These are phyloP conservation scores for Myrmophylax atrothorax DNA, from an alignment of 2,113 vertebrate genomes.

Conservation along the genomic window DNA sequence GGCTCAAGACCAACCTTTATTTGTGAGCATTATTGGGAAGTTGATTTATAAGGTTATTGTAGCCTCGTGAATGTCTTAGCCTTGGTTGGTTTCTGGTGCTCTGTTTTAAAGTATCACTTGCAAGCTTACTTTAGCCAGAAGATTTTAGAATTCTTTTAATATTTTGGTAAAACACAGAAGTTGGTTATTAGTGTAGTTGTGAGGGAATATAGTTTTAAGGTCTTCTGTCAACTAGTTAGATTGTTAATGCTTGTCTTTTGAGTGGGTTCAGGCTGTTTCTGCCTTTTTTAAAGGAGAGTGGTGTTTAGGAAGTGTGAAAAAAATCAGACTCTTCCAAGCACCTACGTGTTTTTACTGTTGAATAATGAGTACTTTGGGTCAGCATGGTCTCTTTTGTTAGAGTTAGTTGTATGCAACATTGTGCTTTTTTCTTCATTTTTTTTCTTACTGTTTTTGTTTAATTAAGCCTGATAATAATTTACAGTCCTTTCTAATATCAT, in stretches of 20 bases:
- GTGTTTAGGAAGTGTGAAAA: not conserved
- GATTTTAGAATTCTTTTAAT: not conserved
- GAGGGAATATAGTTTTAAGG: not conserved
- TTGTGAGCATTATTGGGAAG: not conserved
- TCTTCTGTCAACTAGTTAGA: not conserved
- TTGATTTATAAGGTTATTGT: not conserved
- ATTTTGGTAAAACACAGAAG: not conserved
- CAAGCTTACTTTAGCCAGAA: not conserved
- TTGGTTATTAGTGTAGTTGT: not conserved
- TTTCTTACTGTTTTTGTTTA: not conserved
- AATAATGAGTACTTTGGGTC: not conserved
- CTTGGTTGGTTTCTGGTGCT: not conserved
- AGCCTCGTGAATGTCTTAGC: not conserved
- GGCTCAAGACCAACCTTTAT: not conserved
- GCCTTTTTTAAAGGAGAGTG: not conserved
- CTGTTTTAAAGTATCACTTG: not conserved
- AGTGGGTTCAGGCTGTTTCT: not conserved
- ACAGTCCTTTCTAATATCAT: not conserved
- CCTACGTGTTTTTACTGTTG: not conserved
- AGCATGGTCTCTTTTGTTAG: not conserved
- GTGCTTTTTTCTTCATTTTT: not conserved
- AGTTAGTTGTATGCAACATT: not conserved
- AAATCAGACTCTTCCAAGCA: not conserved
- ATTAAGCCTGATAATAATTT: not conserved
- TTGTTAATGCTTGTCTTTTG: not conserved